Evolutionary conservation across 2,888 invertebrate species (phyloP), one percentile per base, ranked within the genome.

Genomic region (Trichopria drosophilae): DNA sequence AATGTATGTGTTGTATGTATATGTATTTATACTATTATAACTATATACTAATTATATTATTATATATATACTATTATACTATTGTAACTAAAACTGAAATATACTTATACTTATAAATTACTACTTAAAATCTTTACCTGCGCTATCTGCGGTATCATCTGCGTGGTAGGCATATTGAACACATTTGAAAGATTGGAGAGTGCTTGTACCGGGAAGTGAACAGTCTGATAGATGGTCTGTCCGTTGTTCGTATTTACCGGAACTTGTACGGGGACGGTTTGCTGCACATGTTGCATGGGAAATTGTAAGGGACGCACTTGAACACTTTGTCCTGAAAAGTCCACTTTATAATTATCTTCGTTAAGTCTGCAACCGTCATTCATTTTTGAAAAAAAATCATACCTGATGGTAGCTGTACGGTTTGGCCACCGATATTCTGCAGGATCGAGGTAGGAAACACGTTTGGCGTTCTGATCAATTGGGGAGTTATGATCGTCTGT

Each of bases 201-300:
- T 32, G 92, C 84, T 75, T 94, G 94, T 13, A 95, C 81, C 0
- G 96, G 96, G 65, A 97, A 86, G 73, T 96, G 95, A 1, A 97
- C 88, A 0, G 96, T 95, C 75, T 97, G 96, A 76, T 93, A 90
- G 51, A 96, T 87, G 0, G 96, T 95, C 77, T 96, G 95, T 0
- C 96, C 96, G 73, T 88, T 90, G 16, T 73, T 78, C 24, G 85
- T 81, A 45, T 88, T 85, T 57, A 93, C 90, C 1, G 93, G 93
- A 53, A 94, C 90, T 75, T 95, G 95, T 4, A 95, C 90, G 0
- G 93, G 92, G 42, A 93, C 90, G 51, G 90, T 86, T 67, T 86
- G 87, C 62, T 78, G 82, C 24, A 82, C 72, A 60, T 80, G 73
- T 67, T 85, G 85, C 77, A 84, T 80, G 3, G 84, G 84, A 54